Evolutionary conservation across 64 coral and sea anemone species (phyloP), one percentile per base, ranked within the genome.

Genomic region (Acropora tenuis): DNA sequence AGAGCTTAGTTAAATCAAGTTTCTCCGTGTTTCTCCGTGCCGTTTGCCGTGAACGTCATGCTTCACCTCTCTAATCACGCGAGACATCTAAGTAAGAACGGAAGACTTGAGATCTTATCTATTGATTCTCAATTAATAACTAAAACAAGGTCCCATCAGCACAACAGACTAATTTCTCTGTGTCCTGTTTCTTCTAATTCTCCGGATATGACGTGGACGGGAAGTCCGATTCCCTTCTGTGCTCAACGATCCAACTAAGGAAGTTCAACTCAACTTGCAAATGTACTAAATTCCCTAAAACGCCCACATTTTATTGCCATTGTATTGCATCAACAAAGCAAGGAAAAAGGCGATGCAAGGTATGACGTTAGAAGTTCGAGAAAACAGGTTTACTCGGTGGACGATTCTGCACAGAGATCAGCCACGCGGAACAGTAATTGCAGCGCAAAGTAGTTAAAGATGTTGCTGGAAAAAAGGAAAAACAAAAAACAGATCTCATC

Each of bases 191-290:
- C n/a, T 48, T 10, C 2, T 85, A 47, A 85, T 48, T 40, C 63
- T 46, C 63, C 82, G 82, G 82, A 85, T 85, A 49, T 85, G 61
- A 85, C 82, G 82, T 49, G 44, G 72, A 85, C 30, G 18, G 82
- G 45, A 47, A 11, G 47, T 69, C 65, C 82, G 63, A 65, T 69
- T 8, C 18, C 40, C 40, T 71, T 72, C 3, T 8, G n/a, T 48
- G 82, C 7, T 67, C 42, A 48, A 2, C 11, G 60, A 67, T 49
- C 82, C 82, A 72, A 18, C 63, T 71, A 43, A 18, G 82, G 82
- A 85, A 85, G 82, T 47, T 66, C 10, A 72, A 40, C 10, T 66
- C 10, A 72, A 40, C 10, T 8, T 84, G 65, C 4, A 41, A 84
- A 69, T 44, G 16, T 55, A 55, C 52, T 7, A 10, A 1, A 55